Conservation (phyloP, 2,113 vertebrate species). For the Terrapene triunguis region DNA sequence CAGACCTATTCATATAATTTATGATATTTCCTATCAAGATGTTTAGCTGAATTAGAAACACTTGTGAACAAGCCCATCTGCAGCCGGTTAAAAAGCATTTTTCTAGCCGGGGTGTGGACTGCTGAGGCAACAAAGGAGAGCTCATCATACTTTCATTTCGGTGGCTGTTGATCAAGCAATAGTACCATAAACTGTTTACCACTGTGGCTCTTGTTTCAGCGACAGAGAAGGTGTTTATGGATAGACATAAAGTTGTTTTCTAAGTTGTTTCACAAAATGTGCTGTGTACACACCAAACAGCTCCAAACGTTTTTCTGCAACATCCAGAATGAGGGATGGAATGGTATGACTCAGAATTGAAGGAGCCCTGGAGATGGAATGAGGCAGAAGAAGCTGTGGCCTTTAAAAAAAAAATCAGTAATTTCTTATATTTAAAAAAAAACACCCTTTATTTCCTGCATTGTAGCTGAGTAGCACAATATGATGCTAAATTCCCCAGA, state of each 20-base stretch:
- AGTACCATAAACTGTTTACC: conserved; percentile 78
- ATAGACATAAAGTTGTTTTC: conserved; percentile 70
- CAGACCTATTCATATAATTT: conserved; percentile 75
- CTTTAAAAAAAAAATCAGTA: not conserved
- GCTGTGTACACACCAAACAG: conserved; percentile 73
- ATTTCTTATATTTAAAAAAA: not conserved
- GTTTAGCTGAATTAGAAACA: conserved; percentile 83
- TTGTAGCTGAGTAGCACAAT: not conserved
- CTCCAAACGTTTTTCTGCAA: conserved; percentile 57
- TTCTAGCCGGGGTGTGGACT: conserved; percentile 50
- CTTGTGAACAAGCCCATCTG: conserved; percentile 74
- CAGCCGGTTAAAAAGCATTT: conserved; percentile 69
- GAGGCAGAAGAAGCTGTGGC: not conserved
- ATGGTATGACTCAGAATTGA: not conserved
- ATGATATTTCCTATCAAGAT: conserved; percentile 83
- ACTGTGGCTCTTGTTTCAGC: conserved; percentile 68
- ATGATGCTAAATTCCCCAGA: not conserved
- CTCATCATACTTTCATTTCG: conserved; percentile 64
- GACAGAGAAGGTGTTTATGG: conserved; percentile 75
- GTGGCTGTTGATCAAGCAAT: conserved; percentile 74
- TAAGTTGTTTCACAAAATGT: conserved; percentile 51
- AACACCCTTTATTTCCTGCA: not conserved
- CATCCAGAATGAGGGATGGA: conserved; percentile 29
- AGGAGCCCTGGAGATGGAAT: not conserved
- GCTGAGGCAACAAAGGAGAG: conserved; percentile 39